These are phyloP conservation scores for Cyclophora albipunctata DNA, from an alignment of 2,888 invertebrate species.

Conservation along the genomic window DNA sequence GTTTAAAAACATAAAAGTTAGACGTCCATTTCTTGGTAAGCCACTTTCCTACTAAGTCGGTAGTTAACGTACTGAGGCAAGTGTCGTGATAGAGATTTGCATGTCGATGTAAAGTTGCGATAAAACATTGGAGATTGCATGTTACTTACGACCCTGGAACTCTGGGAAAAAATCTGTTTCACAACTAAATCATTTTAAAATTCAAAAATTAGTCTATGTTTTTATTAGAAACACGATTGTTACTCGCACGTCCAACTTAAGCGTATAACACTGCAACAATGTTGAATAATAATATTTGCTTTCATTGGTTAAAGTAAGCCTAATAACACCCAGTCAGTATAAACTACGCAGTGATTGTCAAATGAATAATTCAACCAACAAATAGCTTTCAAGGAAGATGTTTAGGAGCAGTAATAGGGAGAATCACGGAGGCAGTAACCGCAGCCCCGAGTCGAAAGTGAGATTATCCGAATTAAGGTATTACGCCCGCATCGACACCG, in stretches of 20 bases:
- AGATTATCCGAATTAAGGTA: constrained; percentile 66
- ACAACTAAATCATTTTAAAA: constrained; percentile 1
- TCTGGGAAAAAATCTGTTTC: neutral
- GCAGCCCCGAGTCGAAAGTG: constrained; percentile 42
- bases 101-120: constrained; percentile 38
- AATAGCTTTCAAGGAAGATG: constrained; percentile 23
- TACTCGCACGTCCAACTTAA: constrained; percentile 15
- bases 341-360: constrained; percentile 21
- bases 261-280: constrained; percentile 5
- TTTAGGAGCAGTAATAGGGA: constrained; percentile 25
- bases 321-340: neutral
- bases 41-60: constrained; percentile 32
- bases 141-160: constrained; percentile 5
- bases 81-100: constrained; percentile 42
- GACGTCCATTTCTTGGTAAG: constrained; percentile 19
- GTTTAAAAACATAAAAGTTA: constrained; percentile 21
- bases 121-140: constrained; percentile 28
- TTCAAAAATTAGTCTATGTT: constrained; percentile 17
- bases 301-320: no score
- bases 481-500: constrained; percentile 54
- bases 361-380: constrained; percentile 22
- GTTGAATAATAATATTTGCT: constrained; percentile 4
- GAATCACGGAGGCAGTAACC: constrained; percentile 33
- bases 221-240: constrained; percentile 16
- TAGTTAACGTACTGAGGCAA: constrained; percentile 16